These are phyloP conservation scores for Aegithalos caudatus DNA, from an alignment of 2,113 vertebrate species.

Conservation along the genomic window DNA sequence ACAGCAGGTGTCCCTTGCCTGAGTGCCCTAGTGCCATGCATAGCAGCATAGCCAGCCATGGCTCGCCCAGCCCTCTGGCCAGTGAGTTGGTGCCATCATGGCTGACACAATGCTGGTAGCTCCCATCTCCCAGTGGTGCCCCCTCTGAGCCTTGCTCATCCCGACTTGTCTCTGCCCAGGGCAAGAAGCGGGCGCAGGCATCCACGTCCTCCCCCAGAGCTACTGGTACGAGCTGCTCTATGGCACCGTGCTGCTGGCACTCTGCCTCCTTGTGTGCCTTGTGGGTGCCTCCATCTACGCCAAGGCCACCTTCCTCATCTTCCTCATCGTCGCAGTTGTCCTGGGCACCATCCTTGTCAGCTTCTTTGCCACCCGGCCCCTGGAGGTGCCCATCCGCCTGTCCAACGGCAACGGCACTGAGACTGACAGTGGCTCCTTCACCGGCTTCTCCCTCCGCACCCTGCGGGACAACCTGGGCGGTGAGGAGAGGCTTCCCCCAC, in stretches of 20 bases:
- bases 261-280: conserved; percentile 86
- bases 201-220: conserved; percentile 77
- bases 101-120: fast-evolving
- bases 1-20: background rate
- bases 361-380: conserved; percentile 78
- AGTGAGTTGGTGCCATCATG: background rate
- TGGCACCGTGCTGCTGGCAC: conserved; percentile 72
- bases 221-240: conserved; percentile 91
- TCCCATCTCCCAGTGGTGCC: background rate
- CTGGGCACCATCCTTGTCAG: conserved; percentile 83
- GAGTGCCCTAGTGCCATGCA: background rate
- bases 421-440: conserved; percentile 72
- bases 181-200: background rate
- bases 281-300: conserved; percentile 89
- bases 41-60: fast-evolving
- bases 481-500: conserved; percentile 47
- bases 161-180: conserved; percentile 13
- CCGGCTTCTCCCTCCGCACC: conserved; percentile 83
- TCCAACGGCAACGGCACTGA: conserved; percentile 23
- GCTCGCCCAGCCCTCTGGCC: background rate
- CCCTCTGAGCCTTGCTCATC: fast-evolving
- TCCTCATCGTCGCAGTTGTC: conserved; percentile 82
- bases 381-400: conserved; percentile 61
- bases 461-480: conserved; percentile 79
- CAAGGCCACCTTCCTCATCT: conserved; percentile 90